These are phyloP conservation scores for Griposia aprilina DNA, from an alignment of 2,888 invertebrate genomes.

Conservation along the genomic window DNA sequence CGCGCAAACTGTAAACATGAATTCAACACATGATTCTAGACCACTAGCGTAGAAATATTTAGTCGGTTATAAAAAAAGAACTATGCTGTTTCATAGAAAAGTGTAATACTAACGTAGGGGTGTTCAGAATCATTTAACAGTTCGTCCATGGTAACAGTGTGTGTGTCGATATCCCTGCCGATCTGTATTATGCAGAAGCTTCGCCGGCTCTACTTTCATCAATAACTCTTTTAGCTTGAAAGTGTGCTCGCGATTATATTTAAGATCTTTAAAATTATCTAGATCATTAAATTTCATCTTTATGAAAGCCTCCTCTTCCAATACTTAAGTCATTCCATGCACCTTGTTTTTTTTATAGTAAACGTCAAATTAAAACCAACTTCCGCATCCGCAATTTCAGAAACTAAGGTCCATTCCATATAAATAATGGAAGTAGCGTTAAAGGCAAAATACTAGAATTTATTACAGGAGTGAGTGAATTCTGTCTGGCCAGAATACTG, in stretches of 20 bases:
- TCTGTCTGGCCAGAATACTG: slow-evolving; percentile 20
- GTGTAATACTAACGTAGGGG: too few species aligned
- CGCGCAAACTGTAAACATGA: background rate
- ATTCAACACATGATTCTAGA: too few species aligned
- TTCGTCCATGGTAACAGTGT: too few species aligned
- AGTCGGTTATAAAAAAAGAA: too few species aligned
- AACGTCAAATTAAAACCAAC: background rate
- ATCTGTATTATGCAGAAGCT: too few species aligned
- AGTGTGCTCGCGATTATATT: background rate
- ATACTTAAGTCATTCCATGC: background rate
- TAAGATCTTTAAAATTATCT: background rate
- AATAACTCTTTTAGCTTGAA: background rate
- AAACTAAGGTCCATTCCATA: background rate
- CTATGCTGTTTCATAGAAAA: too few species aligned
- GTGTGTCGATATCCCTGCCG: too few species aligned
- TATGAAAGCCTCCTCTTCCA: background rate
- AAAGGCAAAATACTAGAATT: slow-evolving; percentile 1
- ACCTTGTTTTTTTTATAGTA: background rate
- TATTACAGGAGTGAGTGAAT: background rate
- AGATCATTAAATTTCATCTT: background rate
- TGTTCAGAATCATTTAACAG: too few species aligned
- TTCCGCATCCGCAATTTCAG: background rate
- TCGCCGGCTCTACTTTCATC: background rate
- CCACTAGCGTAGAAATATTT: too few species aligned
- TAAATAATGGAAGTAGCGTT: slow-evolving; percentile 17